A percentile compares a stretch with the other conserved stretches of the same genome.
phyloP scores from a whole-genome alignment of 1,140 invertebrate genomes.

The Babylonia areolata region DNA sequence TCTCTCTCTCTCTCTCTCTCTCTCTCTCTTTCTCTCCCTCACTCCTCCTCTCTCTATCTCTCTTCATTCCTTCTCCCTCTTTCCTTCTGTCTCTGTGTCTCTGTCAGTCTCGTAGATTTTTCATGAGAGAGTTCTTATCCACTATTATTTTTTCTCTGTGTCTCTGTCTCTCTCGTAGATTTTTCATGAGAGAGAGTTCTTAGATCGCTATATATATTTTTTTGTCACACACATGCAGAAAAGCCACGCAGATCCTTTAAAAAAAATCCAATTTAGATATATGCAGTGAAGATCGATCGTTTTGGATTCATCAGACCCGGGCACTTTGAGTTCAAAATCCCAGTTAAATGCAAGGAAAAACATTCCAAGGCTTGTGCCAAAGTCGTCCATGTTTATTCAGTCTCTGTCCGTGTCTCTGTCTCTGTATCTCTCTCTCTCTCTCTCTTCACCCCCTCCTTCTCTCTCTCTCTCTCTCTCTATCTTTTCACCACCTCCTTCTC shows the following conservation, averaged over 20 bases:
- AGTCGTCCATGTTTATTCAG: too few species aligned
- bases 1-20: slow-evolving; percentile 1
- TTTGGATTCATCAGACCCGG: too few species aligned
- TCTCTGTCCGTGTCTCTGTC: not conserved
- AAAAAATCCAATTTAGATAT: too few species aligned
- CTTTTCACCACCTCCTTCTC: not conserved
- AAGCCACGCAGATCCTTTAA: too few species aligned
- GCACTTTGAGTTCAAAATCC: too few species aligned
- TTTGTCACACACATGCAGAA: too few species aligned
- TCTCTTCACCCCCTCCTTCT: not conserved
- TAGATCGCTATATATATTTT: too few species aligned
- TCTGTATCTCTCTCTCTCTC: not conserved
- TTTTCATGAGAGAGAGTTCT: too few species aligned
- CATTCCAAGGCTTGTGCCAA: too few species aligned
- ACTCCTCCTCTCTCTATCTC: not conserved
- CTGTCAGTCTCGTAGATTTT: not conserved
- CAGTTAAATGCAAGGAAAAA: too few species aligned
- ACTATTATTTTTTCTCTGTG: not conserved
- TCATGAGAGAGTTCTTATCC: too few species aligned
- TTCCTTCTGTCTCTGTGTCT: not conserved
- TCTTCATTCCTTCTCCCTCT: not conserved
- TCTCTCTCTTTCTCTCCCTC: not conserved
- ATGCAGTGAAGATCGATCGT: too few species aligned
- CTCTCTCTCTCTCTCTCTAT: not conserved
- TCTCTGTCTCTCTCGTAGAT: not conserved